These are phyloP conservation scores for Neotoxoptera formosana DNA, from an alignment of 1,140 invertebrate species.

Conservation along the genomic window DNA sequence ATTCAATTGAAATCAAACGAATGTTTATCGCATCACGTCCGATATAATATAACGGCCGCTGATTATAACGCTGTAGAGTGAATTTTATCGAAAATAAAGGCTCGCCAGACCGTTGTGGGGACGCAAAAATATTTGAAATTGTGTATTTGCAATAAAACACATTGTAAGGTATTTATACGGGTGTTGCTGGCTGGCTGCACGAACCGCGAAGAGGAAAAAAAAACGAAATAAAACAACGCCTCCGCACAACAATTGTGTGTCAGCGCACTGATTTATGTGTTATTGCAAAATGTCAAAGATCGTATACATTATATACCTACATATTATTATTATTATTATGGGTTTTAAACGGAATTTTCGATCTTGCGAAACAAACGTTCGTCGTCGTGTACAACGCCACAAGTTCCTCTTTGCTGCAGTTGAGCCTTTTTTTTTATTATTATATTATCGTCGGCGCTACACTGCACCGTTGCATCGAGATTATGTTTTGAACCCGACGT, in stretches of 20 bases:
- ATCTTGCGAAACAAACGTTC: neutral
- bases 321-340: neutral
- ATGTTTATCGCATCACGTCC: neutral
- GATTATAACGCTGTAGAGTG: neutral
- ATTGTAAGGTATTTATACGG: neutral
- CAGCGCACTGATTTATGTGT: constrained; percentile 25
- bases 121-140: neutral
- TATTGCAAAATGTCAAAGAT: constrained; percentile 39
- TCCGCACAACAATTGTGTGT: neutral
- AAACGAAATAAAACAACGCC: constrained; percentile 22
- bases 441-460: neutral
- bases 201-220: neutral
- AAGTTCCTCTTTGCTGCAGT: neutral
- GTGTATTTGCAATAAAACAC: neutral
- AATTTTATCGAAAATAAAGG: neutral
- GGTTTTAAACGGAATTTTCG: neutral
- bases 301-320: neutral
- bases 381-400: neutral
- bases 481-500: neutral
- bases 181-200: neutral
- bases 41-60: neutral
- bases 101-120: neutral
- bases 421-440: neutral
- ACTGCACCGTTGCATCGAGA: neutral
- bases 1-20: neutral